These are phyloP conservation scores for Drosophila mulleri DNA, from an alignment of 2,888 invertebrate species.

Conservation along the genomic window DNA sequence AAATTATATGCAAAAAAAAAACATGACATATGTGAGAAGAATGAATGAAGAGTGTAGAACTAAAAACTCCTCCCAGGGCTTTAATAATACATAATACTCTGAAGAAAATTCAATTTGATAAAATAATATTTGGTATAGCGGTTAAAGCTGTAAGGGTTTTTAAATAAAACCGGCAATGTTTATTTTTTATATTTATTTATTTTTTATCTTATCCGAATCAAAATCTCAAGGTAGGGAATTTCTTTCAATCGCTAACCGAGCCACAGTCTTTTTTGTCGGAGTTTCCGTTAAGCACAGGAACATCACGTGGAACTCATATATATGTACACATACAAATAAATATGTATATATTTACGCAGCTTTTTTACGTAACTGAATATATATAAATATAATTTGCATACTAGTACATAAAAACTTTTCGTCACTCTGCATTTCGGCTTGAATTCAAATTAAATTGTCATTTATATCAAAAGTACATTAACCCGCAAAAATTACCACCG, in stretches of 20 bases:
- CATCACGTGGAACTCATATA: background rate
- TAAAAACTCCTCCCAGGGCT: no score
- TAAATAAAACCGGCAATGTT: no score
- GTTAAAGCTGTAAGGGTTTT: no score
- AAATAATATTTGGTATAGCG: no score
- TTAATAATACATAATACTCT: background rate
- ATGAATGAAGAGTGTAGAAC: no score
- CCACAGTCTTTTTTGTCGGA: no score
- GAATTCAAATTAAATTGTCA: slow-evolving; percentile 51
- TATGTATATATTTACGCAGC: background rate
- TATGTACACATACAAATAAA: no score
- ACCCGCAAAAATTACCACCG: slow-evolving; percentile 26
- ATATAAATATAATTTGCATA: slow-evolving; percentile 27
- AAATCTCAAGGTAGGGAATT: background rate
- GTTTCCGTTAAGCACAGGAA: background rate
- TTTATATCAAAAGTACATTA: slow-evolving; percentile 54
- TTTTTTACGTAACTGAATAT: background rate
- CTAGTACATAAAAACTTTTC: slow-evolving; percentile 14
- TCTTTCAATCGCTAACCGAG: background rate
- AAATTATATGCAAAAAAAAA: background rate
- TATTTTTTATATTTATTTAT: no score
- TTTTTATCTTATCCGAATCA: background rate
- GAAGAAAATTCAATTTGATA: background rate
- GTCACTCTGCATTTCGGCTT: slow-evolving; percentile 19
- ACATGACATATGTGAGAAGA: no score